phyloP scores from a whole-genome alignment of 2,888 invertebrate genomes.

The Anticlea derivata region DNA sequence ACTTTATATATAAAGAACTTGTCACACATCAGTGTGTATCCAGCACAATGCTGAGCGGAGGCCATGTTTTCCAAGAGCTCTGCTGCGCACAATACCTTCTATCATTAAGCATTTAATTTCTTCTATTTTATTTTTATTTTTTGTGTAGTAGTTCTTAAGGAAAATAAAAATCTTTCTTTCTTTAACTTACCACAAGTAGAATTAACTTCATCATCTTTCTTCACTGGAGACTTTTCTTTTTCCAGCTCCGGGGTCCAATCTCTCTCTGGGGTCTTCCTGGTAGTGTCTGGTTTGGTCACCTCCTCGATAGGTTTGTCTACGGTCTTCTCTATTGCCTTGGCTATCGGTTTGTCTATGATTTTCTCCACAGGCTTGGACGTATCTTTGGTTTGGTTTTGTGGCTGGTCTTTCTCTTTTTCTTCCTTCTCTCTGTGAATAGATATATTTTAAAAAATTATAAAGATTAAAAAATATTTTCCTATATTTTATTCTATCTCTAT shows the following conservation, averaged over 20 bases:
- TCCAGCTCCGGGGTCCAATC: constrained; percentile 20
- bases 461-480: no score
- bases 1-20: no score
- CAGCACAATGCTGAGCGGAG: no score
- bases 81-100: no score
- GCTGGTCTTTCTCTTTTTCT: constrained; percentile 42
- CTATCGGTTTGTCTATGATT: constrained; percentile 28
- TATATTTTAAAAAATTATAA: background rate
- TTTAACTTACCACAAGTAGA: constrained; percentile 69
- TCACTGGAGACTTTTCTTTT: constrained; percentile 41
- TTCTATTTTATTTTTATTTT: no score
- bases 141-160: no score
- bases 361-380: background rate
- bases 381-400: constrained; percentile 38
- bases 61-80: no score
- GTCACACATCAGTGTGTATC: no score
- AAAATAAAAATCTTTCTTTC: no score
- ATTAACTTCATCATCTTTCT: constrained; percentile 60
- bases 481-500: no score
- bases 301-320: constrained; percentile 16
- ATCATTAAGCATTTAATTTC: no score
- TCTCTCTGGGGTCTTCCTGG: constrained; percentile 53
- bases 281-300: constrained; percentile 53
- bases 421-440: constrained; percentile 19
- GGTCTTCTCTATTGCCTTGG: constrained; percentile 3